Evolutionary conservation across 2,888 invertebrate genomes (phyloP), one percentile per base, ranked within the genome.

Genomic region (Hirudinaria manillensis): DNA sequence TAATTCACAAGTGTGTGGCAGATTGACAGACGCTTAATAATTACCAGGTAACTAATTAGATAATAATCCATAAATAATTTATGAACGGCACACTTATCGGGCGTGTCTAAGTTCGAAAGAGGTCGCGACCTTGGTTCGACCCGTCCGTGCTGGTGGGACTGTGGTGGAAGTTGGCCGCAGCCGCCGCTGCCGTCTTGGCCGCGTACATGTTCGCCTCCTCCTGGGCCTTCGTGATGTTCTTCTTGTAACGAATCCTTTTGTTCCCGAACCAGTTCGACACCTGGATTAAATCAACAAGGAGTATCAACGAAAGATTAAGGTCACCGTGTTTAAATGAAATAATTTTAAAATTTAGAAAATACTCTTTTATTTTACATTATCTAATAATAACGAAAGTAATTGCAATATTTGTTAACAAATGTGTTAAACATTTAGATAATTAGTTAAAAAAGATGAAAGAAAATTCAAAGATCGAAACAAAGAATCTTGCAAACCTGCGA

Each of bases 171-270:
- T 76, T 76, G 32, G 76, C 76, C 0, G 76, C 79, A 4, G 79
- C 79, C 16, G 79, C 79, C 34, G 78, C 78, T 0, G 80, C 79
- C 10, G 79, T 97, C 88, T 98, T 98, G 80, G 97, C 97, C 78
- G 97, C 97, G 87, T 98, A 98, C 84, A 98, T 89, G 87, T 97
- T 97, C 77, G 98, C 98, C 87, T 99, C 98, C 87, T 99, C 98
- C 87, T 98, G 97, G 76, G 97, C 77, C 87, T 99, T 99, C 83
- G 96, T 97, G 81, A 99, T 98, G 88, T 98, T 98, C 89, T 99
- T 99, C 91, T 99, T 99, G 89, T 98, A 99, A 83, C 98, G 92
- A 88, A 99, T 99, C 84, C 98, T 91, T 87, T 98, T 98, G 88
- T 98, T 98, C 81, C 98, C 98, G 86, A 98, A 98, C 98, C 98